phyloP scores from a whole-genome alignment of 2,888 invertebrate genomes.

The Julus scandinavius region DNA sequence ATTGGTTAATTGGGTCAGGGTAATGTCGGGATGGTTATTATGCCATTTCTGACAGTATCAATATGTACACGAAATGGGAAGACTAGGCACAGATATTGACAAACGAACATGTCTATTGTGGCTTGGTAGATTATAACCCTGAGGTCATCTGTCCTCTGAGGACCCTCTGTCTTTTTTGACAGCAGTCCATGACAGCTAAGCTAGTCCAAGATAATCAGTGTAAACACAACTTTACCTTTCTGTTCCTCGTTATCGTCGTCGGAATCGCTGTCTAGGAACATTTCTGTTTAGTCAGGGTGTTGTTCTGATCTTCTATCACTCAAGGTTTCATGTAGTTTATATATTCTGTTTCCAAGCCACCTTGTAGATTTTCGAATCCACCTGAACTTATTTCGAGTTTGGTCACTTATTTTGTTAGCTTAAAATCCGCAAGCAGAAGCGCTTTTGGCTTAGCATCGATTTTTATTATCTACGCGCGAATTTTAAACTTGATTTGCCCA shows the following conservation, averaged over 20 bases:
- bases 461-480: neutral
- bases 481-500: neutral
- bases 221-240: neutral
- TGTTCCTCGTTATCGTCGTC: neutral
- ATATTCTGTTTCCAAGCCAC: too few relatives aligned
- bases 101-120: too few relatives aligned
- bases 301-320: neutral
- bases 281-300: neutral
- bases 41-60: neutral
- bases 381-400: neutral
- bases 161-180: too few relatives aligned
- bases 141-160: too few relatives aligned
- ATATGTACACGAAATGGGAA: too few relatives aligned
- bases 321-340: neutral
- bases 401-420: neutral
- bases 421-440: conserved; percentile 3
- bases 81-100: too few relatives aligned
- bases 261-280: conserved; percentile 26
- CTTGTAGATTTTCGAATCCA: too few relatives aligned
- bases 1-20: neutral
- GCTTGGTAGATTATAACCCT: too few relatives aligned
- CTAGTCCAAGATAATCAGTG: too few relatives aligned
- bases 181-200: too few relatives aligned
- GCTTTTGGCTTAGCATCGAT: neutral
- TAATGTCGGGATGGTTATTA: neutral